These are phyloP conservation scores for Pseudomugil gertrudae DNA, from an alignment of 2,797 vertebrate genomes.

Conservation along the genomic window DNA sequence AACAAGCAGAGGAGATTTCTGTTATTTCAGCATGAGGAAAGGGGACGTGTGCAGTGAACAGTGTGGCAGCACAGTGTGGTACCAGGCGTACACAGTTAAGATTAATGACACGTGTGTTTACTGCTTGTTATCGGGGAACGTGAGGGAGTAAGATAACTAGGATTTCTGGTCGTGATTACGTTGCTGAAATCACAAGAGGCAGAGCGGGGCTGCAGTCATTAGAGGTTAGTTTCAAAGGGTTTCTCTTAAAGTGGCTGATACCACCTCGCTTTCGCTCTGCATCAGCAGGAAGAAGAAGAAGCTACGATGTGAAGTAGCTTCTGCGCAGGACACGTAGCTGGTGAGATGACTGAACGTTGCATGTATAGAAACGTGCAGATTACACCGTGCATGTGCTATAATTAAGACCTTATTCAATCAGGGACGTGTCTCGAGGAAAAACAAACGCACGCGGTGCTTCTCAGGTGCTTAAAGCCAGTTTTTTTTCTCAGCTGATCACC, in stretches of 20 bases:
- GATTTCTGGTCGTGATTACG: conserved; percentile 35
- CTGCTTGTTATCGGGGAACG: conserved; percentile 20
- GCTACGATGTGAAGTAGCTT: conserved; percentile 3
- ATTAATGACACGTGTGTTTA: conserved; percentile 42
- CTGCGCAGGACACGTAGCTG: background rate
- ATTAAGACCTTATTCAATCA: too few species aligned
- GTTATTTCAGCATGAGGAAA: conserved; percentile 14
- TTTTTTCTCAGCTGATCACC: background rate
- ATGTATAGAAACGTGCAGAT: background rate
- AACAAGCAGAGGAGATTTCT: conserved; percentile 8
- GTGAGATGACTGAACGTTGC: background rate
- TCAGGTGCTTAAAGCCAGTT: background rate
- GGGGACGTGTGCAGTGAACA: conserved; percentile 2
- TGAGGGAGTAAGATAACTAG: conserved; percentile 29
- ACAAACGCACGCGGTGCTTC: too few species aligned
- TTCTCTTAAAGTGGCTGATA: conserved; percentile 8
- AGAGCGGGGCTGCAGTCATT: conserved; percentile 23
- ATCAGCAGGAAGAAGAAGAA: conserved; percentile 10
- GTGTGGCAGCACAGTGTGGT: conserved; percentile 2
- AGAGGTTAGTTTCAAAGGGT: conserved; percentile 35
- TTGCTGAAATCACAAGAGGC: conserved; percentile 32
- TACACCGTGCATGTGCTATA: too few species aligned
- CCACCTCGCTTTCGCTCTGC: background rate
- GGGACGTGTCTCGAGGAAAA: too few species aligned
- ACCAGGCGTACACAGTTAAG: conserved; percentile 21